phyloP scores from a whole-genome alignment of 1,140 invertebrate species.

The Drosophila melanica region DNA sequence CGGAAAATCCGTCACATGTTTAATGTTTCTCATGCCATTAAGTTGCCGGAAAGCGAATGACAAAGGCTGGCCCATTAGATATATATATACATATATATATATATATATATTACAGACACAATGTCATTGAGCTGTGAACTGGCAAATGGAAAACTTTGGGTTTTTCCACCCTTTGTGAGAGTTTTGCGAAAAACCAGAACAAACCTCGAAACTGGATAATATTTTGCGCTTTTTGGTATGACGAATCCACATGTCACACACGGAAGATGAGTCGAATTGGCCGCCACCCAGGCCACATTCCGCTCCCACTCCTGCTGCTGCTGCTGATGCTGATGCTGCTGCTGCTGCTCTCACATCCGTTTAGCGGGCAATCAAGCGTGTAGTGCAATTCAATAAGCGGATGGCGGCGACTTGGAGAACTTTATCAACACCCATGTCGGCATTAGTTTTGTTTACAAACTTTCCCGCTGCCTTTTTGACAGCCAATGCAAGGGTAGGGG shows the following conservation, averaged over 20 bases:
- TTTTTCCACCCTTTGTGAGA: slow-evolving; percentile 53
- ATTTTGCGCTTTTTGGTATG: slow-evolving; percentile 81
- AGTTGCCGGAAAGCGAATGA: slow-evolving; percentile 45
- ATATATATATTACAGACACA: too few relatives aligned
- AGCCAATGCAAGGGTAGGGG: slow-evolving; percentile 45
- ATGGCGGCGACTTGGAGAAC: slow-evolving; percentile 63
- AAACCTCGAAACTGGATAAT: slow-evolving; percentile 74
- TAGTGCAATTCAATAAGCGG: slow-evolving; percentile 80
- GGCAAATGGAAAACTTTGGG: slow-evolving; percentile 24
- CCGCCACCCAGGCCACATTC: neutral
- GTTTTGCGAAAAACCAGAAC: slow-evolving; percentile 76
- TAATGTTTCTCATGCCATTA: slow-evolving; percentile 76
- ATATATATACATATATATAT: slow-evolving; percentile 21
- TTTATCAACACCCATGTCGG: slow-evolving; percentile 84
- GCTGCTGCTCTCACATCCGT: slow-evolving; percentile 56
- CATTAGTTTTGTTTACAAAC: slow-evolving; percentile 84
- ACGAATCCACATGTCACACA: slow-evolving; percentile 78
- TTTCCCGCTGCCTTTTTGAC: slow-evolving; percentile 80
- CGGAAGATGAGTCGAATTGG: neutral
- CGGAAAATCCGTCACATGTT: slow-evolving; percentile 53
- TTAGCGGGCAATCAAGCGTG: slow-evolving; percentile 84
- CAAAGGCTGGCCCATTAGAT: slow-evolving; percentile 75
- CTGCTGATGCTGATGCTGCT: neutral
- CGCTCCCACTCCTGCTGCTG: neutral
- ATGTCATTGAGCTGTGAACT: slow-evolving; percentile 18